Base-by-base conservation (phyloP, 2,888 invertebrate genomes). In the Trileptium ribeirensis region DNA sequence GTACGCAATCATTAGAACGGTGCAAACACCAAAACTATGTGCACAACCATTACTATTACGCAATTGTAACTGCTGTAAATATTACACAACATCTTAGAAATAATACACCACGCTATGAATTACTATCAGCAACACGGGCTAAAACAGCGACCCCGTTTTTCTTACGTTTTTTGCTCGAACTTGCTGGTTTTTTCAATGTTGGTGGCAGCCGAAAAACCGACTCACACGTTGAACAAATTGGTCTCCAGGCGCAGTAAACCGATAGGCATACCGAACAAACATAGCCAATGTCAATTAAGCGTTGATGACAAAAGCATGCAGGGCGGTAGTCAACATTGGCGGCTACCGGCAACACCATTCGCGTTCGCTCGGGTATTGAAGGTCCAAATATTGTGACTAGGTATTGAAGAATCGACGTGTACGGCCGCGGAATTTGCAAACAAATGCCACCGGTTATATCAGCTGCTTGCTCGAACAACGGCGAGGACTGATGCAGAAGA, bases 191-290 rank as follows among this genome's bases (percentile, higher is more conserved):
- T 38, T 75, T 75, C 8, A n/a, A 8, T 38, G 24, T 38, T n/a
- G 2, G 38, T 37, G 77, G 77, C 77, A 75, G n/a, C 39, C 36
- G 24, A 36, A 75, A 75, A 2, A 38, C 77, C n/a, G 77, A 38
- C 3, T 39, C 77, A 38, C 97, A 97, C 67, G 97, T 97, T 36
- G 97, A 95, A 89, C 97, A 97, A 86, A 97, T 96, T 0, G 97
- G 97, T 88, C 95, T 96, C 90, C 96, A 97, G 89, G 95, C 94
- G 91, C 97, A 98, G 90, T 97, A 97, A 85, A 97, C 95, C 84
- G 97, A 97, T 67, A 99, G 91, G 89, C 98, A 98, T 80, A 97
- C 95, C 3, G 97, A 98, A 90, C 98, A 99, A 33, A 98, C 97
- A 89, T 94, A 97, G 83, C 97, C 98, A 86, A 97, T 93, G 88